Percentiles rank a stretch among this genome's conserved stretches.
phyloP scores from a whole-genome alignment of 2,888 invertebrate species.

The Eristalis tenax region DNA sequence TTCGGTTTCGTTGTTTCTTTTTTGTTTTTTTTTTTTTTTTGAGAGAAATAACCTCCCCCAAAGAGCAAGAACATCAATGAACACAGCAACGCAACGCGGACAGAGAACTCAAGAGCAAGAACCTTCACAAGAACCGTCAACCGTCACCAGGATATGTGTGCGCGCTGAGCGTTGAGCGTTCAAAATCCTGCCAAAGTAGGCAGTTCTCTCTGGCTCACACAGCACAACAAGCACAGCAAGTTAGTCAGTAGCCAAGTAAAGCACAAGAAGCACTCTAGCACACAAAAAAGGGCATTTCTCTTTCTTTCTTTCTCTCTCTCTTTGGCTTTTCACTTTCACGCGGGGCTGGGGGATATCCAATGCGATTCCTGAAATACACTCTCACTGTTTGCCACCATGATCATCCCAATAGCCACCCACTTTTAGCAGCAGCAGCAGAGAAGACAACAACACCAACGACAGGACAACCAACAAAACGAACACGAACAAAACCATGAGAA shows the following conservation, averaged over 20 bases:
- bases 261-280: not conserved
- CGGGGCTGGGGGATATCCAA: constrained; percentile 41
- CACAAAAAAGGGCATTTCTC: not conserved
- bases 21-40: not conserved
- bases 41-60: constrained; percentile 41
- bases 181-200: not conserved
- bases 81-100: constrained; percentile 28
- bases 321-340: constrained; percentile 68
- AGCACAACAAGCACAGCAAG: not conserved
- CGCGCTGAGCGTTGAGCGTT: not conserved
- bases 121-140: constrained; percentile 21
- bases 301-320: constrained; percentile 19
- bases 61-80: constrained; percentile 56
- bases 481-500: not conserved
- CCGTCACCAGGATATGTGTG: constrained; percentile 52
- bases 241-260: not conserved
- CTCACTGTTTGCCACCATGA: constrained; percentile 64
- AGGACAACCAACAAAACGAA: not conserved
- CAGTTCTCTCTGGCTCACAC: not conserved
- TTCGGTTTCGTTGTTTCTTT: not conserved
- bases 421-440: not conserved
- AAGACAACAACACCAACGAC: not conserved
- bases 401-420: constrained; percentile 32
- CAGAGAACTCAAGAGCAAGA: constrained; percentile 41
- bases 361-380: constrained; percentile 64